A percentile compares a stretch with the other conserved stretches of the same genome.
These are phyloP conservation scores for Nesometra sesokonis DNA, from an alignment of 35 echinoderm and acorn worm species.

Conservation along the genomic window DNA sequence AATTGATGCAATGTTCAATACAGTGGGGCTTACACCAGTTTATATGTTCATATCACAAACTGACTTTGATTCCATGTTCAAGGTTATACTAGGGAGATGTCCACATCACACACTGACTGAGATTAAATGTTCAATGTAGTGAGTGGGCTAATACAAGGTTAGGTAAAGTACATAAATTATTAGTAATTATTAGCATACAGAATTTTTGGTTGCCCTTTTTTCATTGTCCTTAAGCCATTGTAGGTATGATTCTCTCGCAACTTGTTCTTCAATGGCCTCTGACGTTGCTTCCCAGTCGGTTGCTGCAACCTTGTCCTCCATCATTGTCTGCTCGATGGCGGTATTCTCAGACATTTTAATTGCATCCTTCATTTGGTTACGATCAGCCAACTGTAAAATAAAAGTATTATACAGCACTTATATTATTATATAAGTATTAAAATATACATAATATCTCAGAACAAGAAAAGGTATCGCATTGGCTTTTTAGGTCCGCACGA, in stretches of 20 bases:
- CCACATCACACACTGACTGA: no score
- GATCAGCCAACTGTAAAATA: slow-evolving; percentile 69
- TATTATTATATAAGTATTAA: no score
- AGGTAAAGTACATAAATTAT: neutral
- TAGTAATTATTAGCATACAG: slow-evolving; percentile 22
- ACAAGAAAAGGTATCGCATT: no score
- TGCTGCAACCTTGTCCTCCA: slow-evolving; percentile 85
- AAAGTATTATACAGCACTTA: neutral
- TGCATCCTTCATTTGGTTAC: slow-evolving; percentile 70
- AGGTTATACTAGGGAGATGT: no score
- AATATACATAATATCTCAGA: no score
- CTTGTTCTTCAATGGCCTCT: slow-evolving; percentile 86
- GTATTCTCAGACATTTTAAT: slow-evolving; percentile 59
- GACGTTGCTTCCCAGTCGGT: slow-evolving; percentile 99
- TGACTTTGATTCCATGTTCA: no score
- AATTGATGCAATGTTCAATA: no score
- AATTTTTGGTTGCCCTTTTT: slow-evolving; percentile 75
- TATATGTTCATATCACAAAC: no score
- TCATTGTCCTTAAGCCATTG: slow-evolving; percentile 97
- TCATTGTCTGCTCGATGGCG: slow-evolving; percentile 77
- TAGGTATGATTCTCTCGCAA: slow-evolving; percentile 85
- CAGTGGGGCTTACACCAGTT: no score
- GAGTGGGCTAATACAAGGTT: neutral
- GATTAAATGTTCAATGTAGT: neutral
- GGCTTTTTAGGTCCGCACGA: no score